phyloP scores from a whole-genome alignment of 2,888 invertebrate genomes.

The Aporophyla lueneburgensis region DNA sequence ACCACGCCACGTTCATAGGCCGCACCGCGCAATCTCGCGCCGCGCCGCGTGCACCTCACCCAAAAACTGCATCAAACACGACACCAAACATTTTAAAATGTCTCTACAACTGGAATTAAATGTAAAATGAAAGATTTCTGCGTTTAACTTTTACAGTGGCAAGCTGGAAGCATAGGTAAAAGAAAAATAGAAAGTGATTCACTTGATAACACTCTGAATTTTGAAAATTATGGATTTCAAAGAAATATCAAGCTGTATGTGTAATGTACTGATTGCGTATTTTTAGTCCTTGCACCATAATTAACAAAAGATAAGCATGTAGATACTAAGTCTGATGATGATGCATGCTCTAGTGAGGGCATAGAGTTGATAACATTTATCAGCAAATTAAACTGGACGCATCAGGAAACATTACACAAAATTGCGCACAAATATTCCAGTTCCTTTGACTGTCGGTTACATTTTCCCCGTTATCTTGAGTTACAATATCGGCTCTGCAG shows the following conservation, averaged over 20 bases:
- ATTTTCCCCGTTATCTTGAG: constrained; percentile 61
- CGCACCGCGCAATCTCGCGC: constrained; percentile 27
- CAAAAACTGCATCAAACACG: constrained; percentile 55
- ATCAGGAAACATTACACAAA: constrained; percentile 43
- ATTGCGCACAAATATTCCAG: constrained; percentile 52
- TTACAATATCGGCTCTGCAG: constrained; percentile 64
- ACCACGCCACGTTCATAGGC: constrained; percentile 71
- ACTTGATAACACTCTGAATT: neutral
- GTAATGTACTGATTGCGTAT: neutral
- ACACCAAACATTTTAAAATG: constrained; percentile 16
- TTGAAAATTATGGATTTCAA: neutral
- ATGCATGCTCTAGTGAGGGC: constrained; percentile 12
- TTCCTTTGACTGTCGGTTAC: constrained; percentile 50
- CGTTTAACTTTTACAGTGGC: neutral
- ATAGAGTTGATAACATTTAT: constrained; percentile 37
- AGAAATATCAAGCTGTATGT: neutral
- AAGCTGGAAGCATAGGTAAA: neutral
- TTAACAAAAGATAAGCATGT: constrained; percentile 27
- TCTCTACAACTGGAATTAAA: constrained; percentile 10
- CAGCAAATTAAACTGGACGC: constrained; percentile 36
- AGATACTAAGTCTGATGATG: neutral
- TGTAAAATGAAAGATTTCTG: neutral
- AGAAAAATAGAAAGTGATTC: constrained; percentile 15
- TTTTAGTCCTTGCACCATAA: constrained; percentile 35
- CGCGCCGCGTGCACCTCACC: constrained; percentile 47